phyloP scores from a whole-genome alignment of 35 echinoderm and acorn worm species.

The Lytechinus variegatus region DNA sequence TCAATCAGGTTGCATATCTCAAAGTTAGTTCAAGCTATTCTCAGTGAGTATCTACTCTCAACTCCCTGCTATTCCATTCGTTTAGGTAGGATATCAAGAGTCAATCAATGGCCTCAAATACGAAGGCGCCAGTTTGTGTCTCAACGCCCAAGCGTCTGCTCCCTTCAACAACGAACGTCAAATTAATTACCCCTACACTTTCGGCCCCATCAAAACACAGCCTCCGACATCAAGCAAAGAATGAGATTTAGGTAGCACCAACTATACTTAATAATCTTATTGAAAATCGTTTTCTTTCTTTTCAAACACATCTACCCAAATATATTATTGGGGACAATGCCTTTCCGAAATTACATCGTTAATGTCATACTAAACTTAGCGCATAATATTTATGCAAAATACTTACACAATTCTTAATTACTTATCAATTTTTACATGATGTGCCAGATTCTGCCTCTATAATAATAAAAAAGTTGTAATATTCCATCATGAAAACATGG shows the following conservation, averaged over 20 bases:
- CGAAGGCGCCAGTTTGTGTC: neutral
- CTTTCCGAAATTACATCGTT: neutral
- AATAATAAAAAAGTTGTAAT: too few species aligned
- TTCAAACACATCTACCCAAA: neutral
- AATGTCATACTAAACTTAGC: too few species aligned
- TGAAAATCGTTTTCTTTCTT: neutral
- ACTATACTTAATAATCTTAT: neutral
- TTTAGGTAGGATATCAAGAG: neutral
- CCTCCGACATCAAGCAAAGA: neutral
- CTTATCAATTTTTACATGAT: too few species aligned
- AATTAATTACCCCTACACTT: neutral
- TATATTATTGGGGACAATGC: neutral
- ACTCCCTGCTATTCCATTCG: neutral
- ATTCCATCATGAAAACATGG: too few species aligned
- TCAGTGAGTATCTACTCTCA: too few species aligned
- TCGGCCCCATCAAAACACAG: neutral
- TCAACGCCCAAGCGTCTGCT: neutral
- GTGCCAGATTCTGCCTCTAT: too few species aligned
- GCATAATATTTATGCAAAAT: too few species aligned
- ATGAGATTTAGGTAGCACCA: neutral
- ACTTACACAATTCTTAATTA: too few species aligned
- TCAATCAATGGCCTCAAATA: neutral
- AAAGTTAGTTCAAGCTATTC: neutral
- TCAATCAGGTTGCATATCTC: neutral
- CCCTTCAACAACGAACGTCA: neutral